phyloP scores from a whole-genome alignment of 2,888 invertebrate genomes.

The Leptogaster cylindrica region DNA sequence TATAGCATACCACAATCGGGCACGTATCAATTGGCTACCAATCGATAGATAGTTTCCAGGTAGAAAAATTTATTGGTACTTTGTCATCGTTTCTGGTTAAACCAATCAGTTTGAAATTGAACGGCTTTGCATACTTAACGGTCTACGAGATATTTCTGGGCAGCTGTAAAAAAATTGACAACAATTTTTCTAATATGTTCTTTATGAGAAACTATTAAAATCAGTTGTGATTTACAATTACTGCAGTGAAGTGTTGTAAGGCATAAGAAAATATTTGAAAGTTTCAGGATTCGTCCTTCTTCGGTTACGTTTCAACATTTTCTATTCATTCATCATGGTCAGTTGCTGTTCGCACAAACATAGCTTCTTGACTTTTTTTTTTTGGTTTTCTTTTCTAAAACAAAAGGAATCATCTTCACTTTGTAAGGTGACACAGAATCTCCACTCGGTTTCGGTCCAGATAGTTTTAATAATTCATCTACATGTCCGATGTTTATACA shows the following conservation, averaged over 20 bases:
- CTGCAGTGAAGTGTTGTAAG: background rate
- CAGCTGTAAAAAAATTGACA: constrained; percentile 29
- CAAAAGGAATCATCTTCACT: background rate
- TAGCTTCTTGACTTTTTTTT: background rate
- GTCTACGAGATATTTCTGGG: constrained; percentile 3
- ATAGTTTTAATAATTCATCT: constrained; percentile 21
- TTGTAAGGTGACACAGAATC: constrained; percentile 35
- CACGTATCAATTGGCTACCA: constrained; percentile 15
- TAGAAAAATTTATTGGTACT: background rate
- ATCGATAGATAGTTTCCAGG: background rate
- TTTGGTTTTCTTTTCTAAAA: background rate
- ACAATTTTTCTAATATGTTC: background rate
- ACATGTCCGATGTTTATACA: constrained; percentile 10
- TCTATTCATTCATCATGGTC: constrained; percentile 26
- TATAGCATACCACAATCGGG: constrained; percentile 10
- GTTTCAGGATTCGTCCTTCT: background rate
- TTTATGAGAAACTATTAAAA: too few relatives aligned
- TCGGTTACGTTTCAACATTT: background rate
- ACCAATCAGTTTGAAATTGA: constrained; percentile 23
- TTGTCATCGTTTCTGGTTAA: background rate
- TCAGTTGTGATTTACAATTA: background rate
- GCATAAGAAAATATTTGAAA: background rate
- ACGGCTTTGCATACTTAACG: constrained; percentile 20
- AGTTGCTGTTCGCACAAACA: constrained; percentile 1
- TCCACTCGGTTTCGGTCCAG: constrained; percentile 30